Evolutionary conservation across 2,113 vertebrate species (phyloP).

Genomic region (Neotoma lepida): DNA sequence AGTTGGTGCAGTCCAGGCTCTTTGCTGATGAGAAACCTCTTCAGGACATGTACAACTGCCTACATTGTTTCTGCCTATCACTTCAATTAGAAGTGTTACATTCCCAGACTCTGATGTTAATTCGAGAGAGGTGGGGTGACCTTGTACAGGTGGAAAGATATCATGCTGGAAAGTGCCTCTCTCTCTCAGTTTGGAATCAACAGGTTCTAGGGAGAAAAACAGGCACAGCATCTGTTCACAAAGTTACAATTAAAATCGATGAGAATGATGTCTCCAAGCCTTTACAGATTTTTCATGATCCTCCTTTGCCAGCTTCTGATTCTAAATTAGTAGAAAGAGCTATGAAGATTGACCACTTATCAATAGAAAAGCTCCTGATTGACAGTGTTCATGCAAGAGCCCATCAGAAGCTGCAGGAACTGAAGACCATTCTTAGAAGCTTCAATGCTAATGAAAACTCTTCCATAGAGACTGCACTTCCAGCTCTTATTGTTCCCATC

Average conservation of each 20-base stretch:
- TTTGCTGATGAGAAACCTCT: slow-evolving; percentile 98
- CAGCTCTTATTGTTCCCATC: slow-evolving; percentile 96
- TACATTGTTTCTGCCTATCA: slow-evolving; percentile 98
- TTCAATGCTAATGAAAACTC: slow-evolving; percentile 95
- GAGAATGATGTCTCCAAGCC: slow-evolving; percentile 97
- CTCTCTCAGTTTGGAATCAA: slow-evolving; percentile 97
- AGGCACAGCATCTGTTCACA: slow-evolving; percentile 95
- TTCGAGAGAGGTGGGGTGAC: slow-evolving; percentile 99
- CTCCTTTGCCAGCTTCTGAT: slow-evolving; percentile 95
- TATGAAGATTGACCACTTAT: slow-evolving; percentile 99
- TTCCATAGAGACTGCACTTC: slow-evolving; percentile 96
- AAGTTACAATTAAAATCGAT: slow-evolving; percentile 98
- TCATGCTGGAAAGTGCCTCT: slow-evolving; percentile 95
- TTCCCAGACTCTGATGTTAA: slow-evolving; percentile 96
- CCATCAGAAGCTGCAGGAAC: slow-evolving; percentile 98
- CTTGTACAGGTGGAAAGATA: slow-evolving; percentile 98
- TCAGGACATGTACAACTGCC: slow-evolving; percentile 99
- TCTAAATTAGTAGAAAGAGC: slow-evolving; percentile 97
- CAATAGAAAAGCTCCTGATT: slow-evolving; percentile 98
- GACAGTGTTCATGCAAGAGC: slow-evolving; percentile 98
- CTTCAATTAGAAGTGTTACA: slow-evolving; percentile 98
- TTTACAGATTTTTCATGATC: slow-evolving; percentile 98
- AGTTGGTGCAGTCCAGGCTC: slow-evolving; percentile 96
- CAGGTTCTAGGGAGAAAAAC: slow-evolving; percentile 97
- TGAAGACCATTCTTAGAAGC: slow-evolving; percentile 95